Evolutionary conservation across 2,113 vertebrate species (phyloP).

Genomic region (Felis catus): F.catus_Fca126_mat1.0 CM031418.1:98423001-98423500

Average conservation of each 20-base stretch:
- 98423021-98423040: neutral
- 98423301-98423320: neutral
- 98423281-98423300: neutral
- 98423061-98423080: neutral
- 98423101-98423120: neutral
- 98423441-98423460: neutral
- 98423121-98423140: neutral
- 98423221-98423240: neutral
- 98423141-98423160: neutral
- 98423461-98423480: neutral
- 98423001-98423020: neutral
- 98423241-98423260: neutral
- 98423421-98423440: neutral
- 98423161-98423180: neutral
- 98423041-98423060: neutral
- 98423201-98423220: neutral
- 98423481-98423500: neutral
- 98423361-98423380: neutral
- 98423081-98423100: neutral
- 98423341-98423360: neutral
- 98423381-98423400: neutral
- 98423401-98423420: neutral
- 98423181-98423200: neutral
- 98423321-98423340: neutral
- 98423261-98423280: neutral